These are phyloP conservation scores for Metridium senile DNA, from an alignment of 92 coral and sea anemone genomes.

Conservation along the genomic window DNA sequence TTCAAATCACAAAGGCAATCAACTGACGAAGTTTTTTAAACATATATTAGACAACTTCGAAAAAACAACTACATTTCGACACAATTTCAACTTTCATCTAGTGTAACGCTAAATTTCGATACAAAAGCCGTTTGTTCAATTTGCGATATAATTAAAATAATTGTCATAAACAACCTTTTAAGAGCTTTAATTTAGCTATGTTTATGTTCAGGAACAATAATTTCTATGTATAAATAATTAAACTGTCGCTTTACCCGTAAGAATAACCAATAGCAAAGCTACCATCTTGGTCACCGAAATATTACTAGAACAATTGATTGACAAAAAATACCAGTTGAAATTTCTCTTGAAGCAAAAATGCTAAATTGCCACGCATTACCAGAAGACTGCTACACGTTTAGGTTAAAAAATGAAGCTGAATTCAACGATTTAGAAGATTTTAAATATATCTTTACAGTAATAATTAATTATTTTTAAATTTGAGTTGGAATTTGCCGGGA, in stretches of 20 bases:
- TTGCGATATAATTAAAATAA: not conserved
- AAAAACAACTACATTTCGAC: too few relatives aligned
- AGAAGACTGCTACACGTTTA: constrained; percentile 11
- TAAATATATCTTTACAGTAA: not conserved
- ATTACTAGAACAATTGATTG: not conserved
- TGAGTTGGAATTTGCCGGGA: too few relatives aligned
- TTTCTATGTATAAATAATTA: not conserved
- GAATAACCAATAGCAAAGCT: constrained; percentile 16
- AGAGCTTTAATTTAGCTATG: not conserved
- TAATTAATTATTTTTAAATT: too few relatives aligned
- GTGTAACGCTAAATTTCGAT: too few relatives aligned
- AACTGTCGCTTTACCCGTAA: constrained; percentile 14
- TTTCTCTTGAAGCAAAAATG: not conserved
- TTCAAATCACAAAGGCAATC: too few relatives aligned
- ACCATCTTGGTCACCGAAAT: not conserved
- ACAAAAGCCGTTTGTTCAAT: too few relatives aligned
- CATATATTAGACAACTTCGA: too few relatives aligned
- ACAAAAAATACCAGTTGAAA: constrained; percentile 1
- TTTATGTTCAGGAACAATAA: constrained; percentile 4
- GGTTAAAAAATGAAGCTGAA: constrained; percentile 22
- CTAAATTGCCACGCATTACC: constrained; percentile 20
- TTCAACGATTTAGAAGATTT: constrained; percentile 10
- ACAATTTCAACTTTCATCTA: too few relatives aligned
- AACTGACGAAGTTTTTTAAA: too few relatives aligned
- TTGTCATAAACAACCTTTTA: not conserved